Conservation (phyloP, 2,113 vertebrate species). For the Piprites chloris region DNA sequence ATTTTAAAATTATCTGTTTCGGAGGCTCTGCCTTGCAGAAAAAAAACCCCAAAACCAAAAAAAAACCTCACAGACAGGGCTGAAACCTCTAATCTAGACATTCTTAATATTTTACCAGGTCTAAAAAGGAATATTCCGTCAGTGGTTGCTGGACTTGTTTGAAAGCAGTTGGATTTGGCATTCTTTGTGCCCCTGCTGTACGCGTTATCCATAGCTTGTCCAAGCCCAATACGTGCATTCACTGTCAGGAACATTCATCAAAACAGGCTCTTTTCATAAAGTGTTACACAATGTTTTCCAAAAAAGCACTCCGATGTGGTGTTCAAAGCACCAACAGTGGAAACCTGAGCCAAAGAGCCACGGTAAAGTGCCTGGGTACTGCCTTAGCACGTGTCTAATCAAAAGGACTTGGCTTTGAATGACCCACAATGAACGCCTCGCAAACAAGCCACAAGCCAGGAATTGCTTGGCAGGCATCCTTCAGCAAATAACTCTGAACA, state of each 20-base stretch:
- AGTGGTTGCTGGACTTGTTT: not conserved
- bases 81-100: not conserved
- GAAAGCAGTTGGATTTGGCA: constrained; percentile 19
- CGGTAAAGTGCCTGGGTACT: not conserved
- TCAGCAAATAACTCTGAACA: constrained; percentile 56
- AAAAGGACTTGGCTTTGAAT: constrained; percentile 58
- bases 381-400: constrained; percentile 45
- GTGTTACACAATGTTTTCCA: constrained; percentile 4
- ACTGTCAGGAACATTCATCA: not conserved
- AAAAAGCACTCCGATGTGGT: not conserved
- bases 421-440: constrained; percentile 39
- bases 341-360: constrained; percentile 40
- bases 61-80: not conserved
- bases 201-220: not conserved
- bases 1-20: not conserved
- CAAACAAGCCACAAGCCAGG: constrained; percentile 64
- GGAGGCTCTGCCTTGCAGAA: not conserved
- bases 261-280: constrained; percentile 36
- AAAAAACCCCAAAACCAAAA: not conserved
- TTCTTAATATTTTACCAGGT: not conserved
- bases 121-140: not conserved
- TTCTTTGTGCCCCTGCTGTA: not conserved
- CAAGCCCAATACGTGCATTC: constrained; percentile 16
- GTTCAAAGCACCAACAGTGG: not conserved
- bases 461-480: constrained; percentile 61